Base-by-base conservation (phyloP, 2,888 invertebrate genomes). In the Cybosia mesomella region DNA sequence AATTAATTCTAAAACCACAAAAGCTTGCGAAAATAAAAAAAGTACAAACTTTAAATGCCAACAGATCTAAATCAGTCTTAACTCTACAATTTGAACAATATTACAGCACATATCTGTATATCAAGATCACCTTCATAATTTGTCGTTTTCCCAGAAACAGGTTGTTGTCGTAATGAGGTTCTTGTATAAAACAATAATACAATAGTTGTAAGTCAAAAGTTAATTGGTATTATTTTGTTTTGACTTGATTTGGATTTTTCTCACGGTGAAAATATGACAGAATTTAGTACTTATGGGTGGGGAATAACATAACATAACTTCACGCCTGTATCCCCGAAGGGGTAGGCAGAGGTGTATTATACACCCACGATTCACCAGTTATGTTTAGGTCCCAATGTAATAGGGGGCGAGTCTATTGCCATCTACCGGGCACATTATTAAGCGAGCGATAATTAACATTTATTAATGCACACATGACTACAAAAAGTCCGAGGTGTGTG, bases 111-210 rank as follows among this genome's bases (percentile, higher is more conserved):
- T 86, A 86, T 87, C 86, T 79, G 79, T 68, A 83, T 79, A 89
- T 87, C 88, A 86, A 81, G 91, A 89, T 89, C 83, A 87, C 87
- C 89, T 90, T 92, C 86, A 84, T 90, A 91, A 91, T 92, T 91
- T 87, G 91, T 85, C 79, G 81, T 89, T 89, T 92, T 92, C 92
- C 83, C 90, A 89, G 90, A 89, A 89, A 81, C 72, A 74, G 72
- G 80, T 81, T 64, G 85, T 79, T 85, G 81, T 76, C 78, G 82
- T 89, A 89, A 90, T 88, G 87, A 88, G 87, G 72, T 55, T 55
- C 66, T 76, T 74, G 67, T 64, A 73, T 70, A 72, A 67, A 72
- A 79, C 70, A 79, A 80, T 76, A 73, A 74, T 80, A 75, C 69
- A 72, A 77, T 36, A 60, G 63, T 62, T 67, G 58, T 58, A 64